Evolutionary conservation across 2,888 invertebrate genomes (phyloP).

Genomic region (Aethes cnicana): DNA sequence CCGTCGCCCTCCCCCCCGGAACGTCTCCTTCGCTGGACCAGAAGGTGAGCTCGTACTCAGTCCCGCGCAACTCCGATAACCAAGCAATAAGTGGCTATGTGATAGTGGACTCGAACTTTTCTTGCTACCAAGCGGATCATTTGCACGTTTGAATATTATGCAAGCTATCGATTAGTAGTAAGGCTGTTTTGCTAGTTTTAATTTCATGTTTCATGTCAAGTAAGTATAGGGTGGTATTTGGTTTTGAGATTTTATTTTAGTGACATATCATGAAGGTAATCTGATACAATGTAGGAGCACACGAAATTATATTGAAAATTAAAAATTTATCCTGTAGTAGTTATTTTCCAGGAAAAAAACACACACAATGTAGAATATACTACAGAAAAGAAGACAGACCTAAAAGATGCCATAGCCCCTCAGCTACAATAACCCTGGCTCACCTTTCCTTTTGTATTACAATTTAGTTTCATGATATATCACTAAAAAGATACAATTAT

Average conservation of each 20-base stretch:
- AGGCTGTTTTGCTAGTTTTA: slow-evolving; percentile 56
- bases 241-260: slow-evolving; percentile 17
- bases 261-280: slow-evolving; percentile 14
- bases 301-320: no score
- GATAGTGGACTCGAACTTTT: slow-evolving; percentile 62
- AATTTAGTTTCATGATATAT: slow-evolving; percentile 13
- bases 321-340: no score
- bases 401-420: no score
- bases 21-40: slow-evolving; percentile 76
- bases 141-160: slow-evolving; percentile 74
- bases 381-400: no score
- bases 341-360: no score
- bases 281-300: no score
- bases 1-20: slow-evolving; percentile 65
- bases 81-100: slow-evolving; percentile 67
- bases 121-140: slow-evolving; percentile 61
- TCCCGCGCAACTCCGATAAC: slow-evolving; percentile 84
- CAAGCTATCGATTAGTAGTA: slow-evolving; percentile 57
- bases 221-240: slow-evolving; percentile 36
- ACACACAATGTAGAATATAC: no score
- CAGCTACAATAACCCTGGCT: no score
- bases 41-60: slow-evolving; percentile 84
- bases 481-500: slow-evolving; percentile 6
- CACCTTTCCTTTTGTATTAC: background rate
- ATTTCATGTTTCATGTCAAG: slow-evolving; percentile 43